A percentile compares a stretch with the other conserved stretches of the same genome.
Conservation (phyloP, 37 sponge, comb jelly and placozoan species). For the Cladorhizidae sp. region DNA sequence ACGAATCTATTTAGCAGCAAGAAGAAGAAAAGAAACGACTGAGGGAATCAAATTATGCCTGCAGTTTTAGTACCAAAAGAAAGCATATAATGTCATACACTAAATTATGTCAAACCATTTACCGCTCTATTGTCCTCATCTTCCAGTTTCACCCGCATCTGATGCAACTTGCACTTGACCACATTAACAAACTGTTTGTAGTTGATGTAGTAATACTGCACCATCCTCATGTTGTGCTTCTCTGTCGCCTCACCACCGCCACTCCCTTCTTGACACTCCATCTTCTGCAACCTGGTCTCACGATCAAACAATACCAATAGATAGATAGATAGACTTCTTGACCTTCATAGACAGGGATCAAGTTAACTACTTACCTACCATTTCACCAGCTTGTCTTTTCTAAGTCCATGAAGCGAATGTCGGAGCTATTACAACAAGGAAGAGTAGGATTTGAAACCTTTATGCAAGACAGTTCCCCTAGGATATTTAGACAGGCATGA, state of each 20-base stretch:
- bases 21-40: too few species aligned
- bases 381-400: slow-evolving; percentile 80
- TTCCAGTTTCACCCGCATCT: slow-evolving; percentile 81
- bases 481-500: too few species aligned
- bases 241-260: not conserved
- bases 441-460: not conserved
- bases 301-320: too few species aligned
- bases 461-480: too few species aligned
- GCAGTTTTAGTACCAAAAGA: too few species aligned
- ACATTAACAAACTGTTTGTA: slow-evolving; percentile 92
- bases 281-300: not conserved
- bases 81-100: too few species aligned
- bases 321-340: too few species aligned
- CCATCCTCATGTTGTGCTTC: slow-evolving; percentile 23
- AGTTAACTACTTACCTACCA: slow-evolving; percentile 25
- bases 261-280: not conserved
- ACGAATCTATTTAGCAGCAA: too few species aligned
- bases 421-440: slow-evolving; percentile 49
- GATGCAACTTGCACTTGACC: slow-evolving; percentile 86
- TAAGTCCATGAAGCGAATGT: slow-evolving; percentile 45
- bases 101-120: too few species aligned
- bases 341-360: not conserved
- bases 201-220: slow-evolving; percentile 88
- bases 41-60: too few species aligned
- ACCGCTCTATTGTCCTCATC: slow-evolving; percentile 74